A percentile compares a stretch with the other conserved stretches of the same genome.
Evolutionary conservation across 2,113 vertebrate species (phyloP).

Genomic region (Erpornis zantholeuca): DNA sequence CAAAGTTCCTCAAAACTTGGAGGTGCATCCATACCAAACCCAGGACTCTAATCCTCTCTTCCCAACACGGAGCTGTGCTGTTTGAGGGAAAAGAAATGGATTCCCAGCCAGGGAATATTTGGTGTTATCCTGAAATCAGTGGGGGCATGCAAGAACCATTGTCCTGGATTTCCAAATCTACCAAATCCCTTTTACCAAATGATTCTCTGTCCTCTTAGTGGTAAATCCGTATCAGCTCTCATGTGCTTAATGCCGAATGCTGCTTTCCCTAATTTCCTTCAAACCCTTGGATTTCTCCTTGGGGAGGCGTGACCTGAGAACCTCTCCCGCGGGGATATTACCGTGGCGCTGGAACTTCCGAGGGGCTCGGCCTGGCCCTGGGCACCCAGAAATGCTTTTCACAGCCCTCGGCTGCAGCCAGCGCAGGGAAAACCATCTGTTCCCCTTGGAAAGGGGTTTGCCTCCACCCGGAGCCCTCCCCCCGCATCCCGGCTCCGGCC

Average conservation of each 20-base stretch:
- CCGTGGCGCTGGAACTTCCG: background rate
- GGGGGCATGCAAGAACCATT: background rate
- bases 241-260: background rate
- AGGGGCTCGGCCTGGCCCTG: background rate
- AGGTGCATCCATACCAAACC: background rate
- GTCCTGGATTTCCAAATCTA: background rate
- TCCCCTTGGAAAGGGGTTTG: constrained; percentile 35
- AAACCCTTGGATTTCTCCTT: background rate
- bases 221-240: background rate
- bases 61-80: background rate
- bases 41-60: background rate
- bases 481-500: background rate
- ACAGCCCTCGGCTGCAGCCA: background rate
- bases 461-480: background rate
- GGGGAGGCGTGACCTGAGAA: background rate
- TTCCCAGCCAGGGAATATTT: background rate
- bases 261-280: background rate
- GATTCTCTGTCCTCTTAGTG: background rate
- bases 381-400: background rate
- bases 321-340: background rate
- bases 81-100: background rate
- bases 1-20: background rate
- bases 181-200: background rate
- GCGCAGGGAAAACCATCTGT: constrained; percentile 47
- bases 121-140: background rate